Evolutionary conservation across 2,113 vertebrate genomes (phyloP).

Genomic region (Collichthys lucidus): DNA sequence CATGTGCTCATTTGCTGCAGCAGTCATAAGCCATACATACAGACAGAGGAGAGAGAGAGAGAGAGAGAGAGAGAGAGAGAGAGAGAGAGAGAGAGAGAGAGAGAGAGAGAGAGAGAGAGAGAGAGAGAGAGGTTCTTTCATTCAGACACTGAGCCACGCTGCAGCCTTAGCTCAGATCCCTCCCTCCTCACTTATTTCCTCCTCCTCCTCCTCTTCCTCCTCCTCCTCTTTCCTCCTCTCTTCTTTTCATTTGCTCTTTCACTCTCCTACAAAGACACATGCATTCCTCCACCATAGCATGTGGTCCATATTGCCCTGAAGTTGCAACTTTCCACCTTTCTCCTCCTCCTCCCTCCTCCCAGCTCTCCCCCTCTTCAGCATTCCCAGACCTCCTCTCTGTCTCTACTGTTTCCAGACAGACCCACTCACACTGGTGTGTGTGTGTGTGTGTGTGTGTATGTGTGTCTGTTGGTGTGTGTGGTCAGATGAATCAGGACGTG

Average conservation of each 20-base stretch:
- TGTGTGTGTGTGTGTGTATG: constrained; percentile 24
- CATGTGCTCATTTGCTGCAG: constrained; percentile 61
- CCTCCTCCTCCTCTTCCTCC: constrained; percentile 51
- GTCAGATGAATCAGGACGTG: constrained; percentile 69
- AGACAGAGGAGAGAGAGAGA: too few relatives aligned
- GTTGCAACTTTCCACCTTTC: constrained; percentile 72
- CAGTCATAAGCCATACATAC: constrained; percentile 38
- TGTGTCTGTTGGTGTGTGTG: constrained; percentile 43
- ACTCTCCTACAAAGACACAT: constrained; percentile 67
- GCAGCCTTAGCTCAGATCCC: constrained; percentile 70
- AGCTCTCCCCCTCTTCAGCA: constrained; percentile 54
- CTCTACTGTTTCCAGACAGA: constrained; percentile 68
- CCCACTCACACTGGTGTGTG: constrained; percentile 31
- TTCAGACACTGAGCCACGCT: constrained; percentile 82
- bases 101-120: not conserved
- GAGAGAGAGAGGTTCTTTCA: constrained; percentile 78
- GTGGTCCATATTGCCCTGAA: constrained; percentile 73
- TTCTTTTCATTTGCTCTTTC: constrained; percentile 67
- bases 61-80: too few relatives aligned
- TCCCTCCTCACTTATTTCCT: constrained; percentile 64
- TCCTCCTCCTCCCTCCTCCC: constrained; percentile 4
- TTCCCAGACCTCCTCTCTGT: constrained; percentile 72
- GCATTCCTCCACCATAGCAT: constrained; percentile 78
- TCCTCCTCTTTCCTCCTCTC: constrained; percentile 26
- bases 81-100: constrained; percentile 9